A percentile compares a stretch with the other conserved stretches of the same genome.
These are phyloP conservation scores for Brenthis ino DNA, from an alignment of 2,888 invertebrate species.

Conservation along the genomic window DNA sequence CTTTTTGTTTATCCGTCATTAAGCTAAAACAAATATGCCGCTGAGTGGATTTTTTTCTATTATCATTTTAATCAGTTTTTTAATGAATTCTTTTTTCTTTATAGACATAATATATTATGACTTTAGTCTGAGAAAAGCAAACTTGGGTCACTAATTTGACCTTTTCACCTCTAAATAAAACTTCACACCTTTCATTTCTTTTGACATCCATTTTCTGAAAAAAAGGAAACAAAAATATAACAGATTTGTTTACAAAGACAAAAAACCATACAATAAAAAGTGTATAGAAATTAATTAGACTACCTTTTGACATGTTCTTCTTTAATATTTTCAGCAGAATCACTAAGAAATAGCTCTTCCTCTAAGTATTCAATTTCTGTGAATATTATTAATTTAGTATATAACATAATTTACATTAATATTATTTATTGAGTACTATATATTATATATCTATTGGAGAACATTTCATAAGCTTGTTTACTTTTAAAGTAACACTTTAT, in stretches of 20 bases:
- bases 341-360: conserved; percentile 45
- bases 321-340: conserved; percentile 32
- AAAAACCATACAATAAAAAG: not conserved
- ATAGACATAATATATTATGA: too few relatives aligned
- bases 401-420: not conserved
- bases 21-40: too few relatives aligned
- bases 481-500: too few relatives aligned
- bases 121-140: too few relatives aligned
- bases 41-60: too few relatives aligned
- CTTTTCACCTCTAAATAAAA: not conserved
- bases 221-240: not conserved
- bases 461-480: too few relatives aligned
- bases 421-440: not conserved
- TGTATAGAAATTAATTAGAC: not conserved
- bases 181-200: conserved; percentile 14
- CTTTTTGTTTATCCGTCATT: too few relatives aligned
- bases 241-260: too few relatives aligned
- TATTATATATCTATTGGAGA: not conserved
- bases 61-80: too few relatives aligned
- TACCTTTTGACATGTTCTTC: conserved; percentile 35
- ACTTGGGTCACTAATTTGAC: too few relatives aligned
- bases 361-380: conserved; percentile 56
- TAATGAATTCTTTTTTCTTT: too few relatives aligned
- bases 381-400: conserved; percentile 27
- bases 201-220: conserved; percentile 5